Base-by-base conservation (phyloP, 1,140 invertebrate genomes). In the Diploscapter pachys region DNA sequence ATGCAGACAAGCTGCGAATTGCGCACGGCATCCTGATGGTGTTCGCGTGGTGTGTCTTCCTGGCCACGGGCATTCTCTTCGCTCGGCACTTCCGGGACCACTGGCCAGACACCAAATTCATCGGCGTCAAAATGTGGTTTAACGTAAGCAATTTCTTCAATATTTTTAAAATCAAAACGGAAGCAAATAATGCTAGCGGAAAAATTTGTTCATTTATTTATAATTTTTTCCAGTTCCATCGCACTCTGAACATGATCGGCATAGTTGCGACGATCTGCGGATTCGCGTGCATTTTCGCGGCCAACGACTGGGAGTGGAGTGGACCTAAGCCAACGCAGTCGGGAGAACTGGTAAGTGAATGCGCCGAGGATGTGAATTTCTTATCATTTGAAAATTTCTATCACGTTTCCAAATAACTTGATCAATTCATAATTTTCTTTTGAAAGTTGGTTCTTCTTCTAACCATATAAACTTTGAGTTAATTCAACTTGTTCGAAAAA, bases 281-380 rank as follows among this genome's bases (percentile, higher is more conserved):
- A 6, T 79, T 79, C 56, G 78, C 79, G 4, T 80, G 78, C 49
- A 79, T 79, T 53, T 79, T 79, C 62, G 78, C 79, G 11, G 78
- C 78, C 9, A 55, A 63, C 11, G 78, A 79, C 56, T 78, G 78
- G 77, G 51, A 63, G 65, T 72, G 71, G 71, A 71, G 8, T 5
- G 71, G 71, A 4, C 71, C 71, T 31, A 64, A 62, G 49, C 61
- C 71, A 31, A 49, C n/a, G 8, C 61, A 59, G 50, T 6, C 71
- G 4, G 50, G 5, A 9, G 64, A 71, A 11, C 13, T 64, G 73
- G 73, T 75, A 64, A 6, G 31, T 31, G 31, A 31, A 31, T 31
- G 31, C 31, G 31, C 31, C 31, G 31, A 31, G 31, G 31, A 31
- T 31, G 31, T 31, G 31, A 31, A 31, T 31, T 31, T 31, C 31